A percentile compares a stretch with the other conserved stretches of the same genome.
Conservation (phyloP, 2,113 vertebrate genomes). For the human (Homo sapiens) region GRCh38 chr13:30527501-30528000, state of each 20-base stretch:
- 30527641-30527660: background rate
- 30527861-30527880: background rate
- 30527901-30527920: background rate
- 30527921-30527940: background rate
- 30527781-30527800: background rate
- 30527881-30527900: background rate
- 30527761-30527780: background rate
- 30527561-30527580: background rate
- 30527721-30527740: background rate
- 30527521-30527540: no score
- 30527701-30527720: background rate
- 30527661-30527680: background rate
- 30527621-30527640: background rate
- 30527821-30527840: background rate
- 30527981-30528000: background rate
- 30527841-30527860: background rate
- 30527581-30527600: background rate
- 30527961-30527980: conserved; percentile 1
- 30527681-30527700: background rate
- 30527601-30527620: background rate
- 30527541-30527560: background rate
- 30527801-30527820: background rate
- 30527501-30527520: background rate
- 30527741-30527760: background rate
- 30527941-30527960: conserved; percentile 4